Conservation (phyloP, 2,113 vertebrate species). For the Rhagologus leucostigma region DNA sequence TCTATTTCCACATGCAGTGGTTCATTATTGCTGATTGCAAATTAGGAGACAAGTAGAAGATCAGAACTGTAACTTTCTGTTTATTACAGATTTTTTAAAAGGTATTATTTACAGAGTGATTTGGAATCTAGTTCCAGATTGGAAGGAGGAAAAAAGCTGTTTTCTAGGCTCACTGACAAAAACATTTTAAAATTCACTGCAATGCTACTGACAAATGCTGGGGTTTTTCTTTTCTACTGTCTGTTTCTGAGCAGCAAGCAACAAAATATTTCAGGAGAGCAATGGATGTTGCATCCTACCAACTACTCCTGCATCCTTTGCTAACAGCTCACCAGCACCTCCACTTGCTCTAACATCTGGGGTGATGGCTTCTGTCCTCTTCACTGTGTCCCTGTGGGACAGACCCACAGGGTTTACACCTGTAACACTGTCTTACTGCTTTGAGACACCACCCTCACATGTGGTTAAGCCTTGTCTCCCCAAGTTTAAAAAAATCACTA, state of each 20-base stretch:
- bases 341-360: fast-evolving
- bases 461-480: fast-evolving
- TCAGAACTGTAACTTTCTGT: neutral
- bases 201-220: neutral
- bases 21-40: neutral
- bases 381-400: fast-evolving
- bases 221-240: neutral
- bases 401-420: neutral
- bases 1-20: neutral
- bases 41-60: neutral
- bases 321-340: neutral
- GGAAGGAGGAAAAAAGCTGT: neutral
- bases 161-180: neutral
- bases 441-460: fast-evolving
- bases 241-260: neutral
- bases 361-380: neutral
- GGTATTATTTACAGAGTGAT: neutral
- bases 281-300: neutral
- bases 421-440: too few species aligned
- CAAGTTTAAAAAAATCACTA: neutral
- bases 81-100: neutral
- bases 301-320: neutral
- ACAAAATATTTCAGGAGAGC: neutral
- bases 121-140: neutral
- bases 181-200: neutral